Base-by-base conservation (phyloP, 2,113 vertebrate species). In the Pelecanoides urinatrix region DNA sequence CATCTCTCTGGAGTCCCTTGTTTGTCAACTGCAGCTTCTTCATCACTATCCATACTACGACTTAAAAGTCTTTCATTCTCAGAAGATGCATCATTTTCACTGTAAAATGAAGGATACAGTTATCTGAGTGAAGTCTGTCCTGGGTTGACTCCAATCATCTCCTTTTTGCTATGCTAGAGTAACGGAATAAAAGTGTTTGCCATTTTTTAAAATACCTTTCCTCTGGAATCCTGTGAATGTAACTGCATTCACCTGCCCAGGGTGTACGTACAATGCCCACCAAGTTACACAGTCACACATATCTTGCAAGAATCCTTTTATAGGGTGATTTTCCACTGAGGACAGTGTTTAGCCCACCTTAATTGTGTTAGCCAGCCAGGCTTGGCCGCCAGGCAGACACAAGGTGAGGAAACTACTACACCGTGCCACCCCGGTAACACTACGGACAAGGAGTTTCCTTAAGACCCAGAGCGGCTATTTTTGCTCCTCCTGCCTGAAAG, bases 1-100 rank as follows among this genome's bases (percentile, higher is more conserved):
- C 99, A 99, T 76, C 99, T 98, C 95, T 99, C 99, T 0, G 99
- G 97, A 23, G 98, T 98, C 14, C 98, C 99, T 94, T 99, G 99
- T 91, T 99, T 99, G 89, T 99, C 99, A 11, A 98, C 96, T 4
- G 99, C 98, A 1, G 99, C 98, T 94, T 99, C 99, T 95, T 99
- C 99, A 5, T 99, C 99, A 1, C 99, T 99, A 97, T 99, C 99
- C 34, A 99, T 99, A 84, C 99, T 99, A 20, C 99, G 99, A 81
- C 99, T 99, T 96, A 99, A 42, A 91, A 99, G 98, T 97, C 99
- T 99, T 97, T 99, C 99, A 6, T 99, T 99, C 97, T 99, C 99
- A 2, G 99, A 99, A 1, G 99, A 99, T 1, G 99, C 99, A 16
- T 99, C 99, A 1, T 99, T 99, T 98, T 99, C 99, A 87, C 99